Percentiles rank a stretch among this genome's conserved stretches.
Conservation (phyloP, 1,140 invertebrate genomes). For the Drepana arcuata region DNA sequence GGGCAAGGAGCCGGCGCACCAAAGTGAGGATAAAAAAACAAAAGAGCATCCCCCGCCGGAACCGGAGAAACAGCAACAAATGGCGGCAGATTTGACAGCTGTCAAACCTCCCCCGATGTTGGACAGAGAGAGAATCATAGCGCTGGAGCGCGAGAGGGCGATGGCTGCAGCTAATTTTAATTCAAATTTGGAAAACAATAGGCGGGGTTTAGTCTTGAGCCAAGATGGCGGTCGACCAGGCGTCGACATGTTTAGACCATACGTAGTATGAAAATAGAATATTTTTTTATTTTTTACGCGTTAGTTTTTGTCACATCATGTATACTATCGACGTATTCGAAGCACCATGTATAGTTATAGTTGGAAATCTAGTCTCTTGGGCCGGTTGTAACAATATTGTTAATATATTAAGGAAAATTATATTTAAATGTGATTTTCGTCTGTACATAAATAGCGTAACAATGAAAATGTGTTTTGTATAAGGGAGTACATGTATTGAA, state of each 20-base stretch:
- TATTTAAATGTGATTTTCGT: too few relatives aligned
- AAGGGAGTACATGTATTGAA: too few relatives aligned
- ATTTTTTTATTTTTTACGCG: conserved; percentile 34
- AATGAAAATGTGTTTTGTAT: too few relatives aligned
- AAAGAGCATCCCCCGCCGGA: conserved; percentile 38
- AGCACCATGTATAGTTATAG: too few relatives aligned
- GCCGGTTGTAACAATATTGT: too few relatives aligned
- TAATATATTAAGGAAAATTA: too few relatives aligned
- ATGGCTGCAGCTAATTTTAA: conserved; percentile 66
- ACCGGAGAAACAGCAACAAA: conserved; percentile 39
- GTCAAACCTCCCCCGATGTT: conserved; percentile 53
- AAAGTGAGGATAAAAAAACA: conserved; percentile 47
- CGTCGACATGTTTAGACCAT: conserved; percentile 70
- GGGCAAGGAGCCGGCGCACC: conserved; percentile 37
- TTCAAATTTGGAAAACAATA: conserved; percentile 63
- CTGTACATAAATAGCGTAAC: too few relatives aligned
- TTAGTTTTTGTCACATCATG: conserved; percentile 5
- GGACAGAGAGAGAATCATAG: conserved; percentile 68
- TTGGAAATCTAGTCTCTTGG: too few relatives aligned
- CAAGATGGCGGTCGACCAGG: conserved; percentile 59
- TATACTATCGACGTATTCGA: too few relatives aligned
- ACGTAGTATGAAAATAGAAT: conserved; percentile 66
- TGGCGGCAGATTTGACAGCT: conserved; percentile 60
- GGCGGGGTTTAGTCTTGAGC: conserved; percentile 58
- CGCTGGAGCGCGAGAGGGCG: conserved; percentile 56